Evolutionary conservation across 2,888 invertebrate genomes (phyloP).

Genomic region (Exocentrus adspersus): DNA sequence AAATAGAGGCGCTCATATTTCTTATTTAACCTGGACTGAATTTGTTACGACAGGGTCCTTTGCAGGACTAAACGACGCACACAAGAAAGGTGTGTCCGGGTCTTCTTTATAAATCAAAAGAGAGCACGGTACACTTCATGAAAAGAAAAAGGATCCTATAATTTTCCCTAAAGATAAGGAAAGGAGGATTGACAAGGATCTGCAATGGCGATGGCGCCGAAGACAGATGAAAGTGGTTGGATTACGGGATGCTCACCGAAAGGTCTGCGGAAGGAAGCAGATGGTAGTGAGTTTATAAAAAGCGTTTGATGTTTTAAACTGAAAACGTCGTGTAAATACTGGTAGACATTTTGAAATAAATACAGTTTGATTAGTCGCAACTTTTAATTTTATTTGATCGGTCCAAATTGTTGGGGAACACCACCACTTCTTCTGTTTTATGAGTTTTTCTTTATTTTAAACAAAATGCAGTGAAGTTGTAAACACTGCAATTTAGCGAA

Average conservation of each 20-base stretch:
- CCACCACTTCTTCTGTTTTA: too few species aligned
- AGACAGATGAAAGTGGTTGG: background rate
- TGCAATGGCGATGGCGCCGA: background rate
- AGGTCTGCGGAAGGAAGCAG: background rate
- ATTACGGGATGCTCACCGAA: background rate
- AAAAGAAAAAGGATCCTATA: background rate
- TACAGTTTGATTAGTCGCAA: too few species aligned
- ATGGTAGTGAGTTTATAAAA: background rate
- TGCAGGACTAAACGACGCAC: background rate
- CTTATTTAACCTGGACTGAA: background rate
- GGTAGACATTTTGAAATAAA: too few species aligned
- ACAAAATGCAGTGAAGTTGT: too few species aligned
- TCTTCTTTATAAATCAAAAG: background rate
- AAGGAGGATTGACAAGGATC: slow-evolving; percentile 1
- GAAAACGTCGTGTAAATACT: too few species aligned
- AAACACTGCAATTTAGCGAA: too few species aligned
- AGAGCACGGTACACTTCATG: background rate
- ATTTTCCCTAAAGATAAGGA: background rate
- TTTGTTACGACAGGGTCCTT: background rate
- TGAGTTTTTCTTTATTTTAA: too few species aligned
- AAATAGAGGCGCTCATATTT: background rate
- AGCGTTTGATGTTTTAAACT: too few species aligned
- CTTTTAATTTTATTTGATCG: too few species aligned
- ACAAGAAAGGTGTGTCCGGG: background rate
- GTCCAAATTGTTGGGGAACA: too few species aligned